Base-by-base conservation (phyloP, 2,888 invertebrate species). In the Drosophila rellima region DNA sequence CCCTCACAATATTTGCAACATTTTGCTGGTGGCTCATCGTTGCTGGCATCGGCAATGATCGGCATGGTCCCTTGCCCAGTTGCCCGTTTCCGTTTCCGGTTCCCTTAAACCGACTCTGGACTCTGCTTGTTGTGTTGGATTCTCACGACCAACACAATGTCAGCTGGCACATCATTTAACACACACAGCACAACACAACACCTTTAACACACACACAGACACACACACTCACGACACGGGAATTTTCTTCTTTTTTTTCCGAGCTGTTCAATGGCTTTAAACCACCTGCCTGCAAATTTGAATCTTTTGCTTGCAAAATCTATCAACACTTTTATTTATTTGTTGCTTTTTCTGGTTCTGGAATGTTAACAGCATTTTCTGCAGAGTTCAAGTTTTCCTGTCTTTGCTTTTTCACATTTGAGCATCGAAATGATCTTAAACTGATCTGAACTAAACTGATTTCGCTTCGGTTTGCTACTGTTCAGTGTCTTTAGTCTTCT, bases 1-100 rank as follows among this genome's bases (percentile, higher is more conserved):
- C 96, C 96, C 96, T 96, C 96, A 96, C 96, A 96, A 94, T 96
- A 96, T 94, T 96, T 96, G 96, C 96, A 96, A 95, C 96, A 96
- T 94, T 96, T 96, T 94, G 96, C 96, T 95, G 96, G 95, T 94
- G 96, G 96, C 94, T 95, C 95, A 93, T 94, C 95, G 87, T 87
- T 84, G 83, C 66, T 75, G 93, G 93, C 92, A 93, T 94, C 94
- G 93, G 94, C 94, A 93, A 94, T 94, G 93, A 94, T 94, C 93
- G 94, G 94, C 94, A 94, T 94, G 92, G 92, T 93, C 93, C 91
- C 66, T 68, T 59, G 51, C 45, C 26, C 26, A 26, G 26, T 26
- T 26, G 7, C 39, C 59, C 65, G 70, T 47, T 50, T 31, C 31
- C 52, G 54, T 20, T 42, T 54, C 18, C 52, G 39, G 40, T 40